Conservation (phyloP, 2,113 vertebrate species). For the Brachionichthys hirsutus region DNA sequence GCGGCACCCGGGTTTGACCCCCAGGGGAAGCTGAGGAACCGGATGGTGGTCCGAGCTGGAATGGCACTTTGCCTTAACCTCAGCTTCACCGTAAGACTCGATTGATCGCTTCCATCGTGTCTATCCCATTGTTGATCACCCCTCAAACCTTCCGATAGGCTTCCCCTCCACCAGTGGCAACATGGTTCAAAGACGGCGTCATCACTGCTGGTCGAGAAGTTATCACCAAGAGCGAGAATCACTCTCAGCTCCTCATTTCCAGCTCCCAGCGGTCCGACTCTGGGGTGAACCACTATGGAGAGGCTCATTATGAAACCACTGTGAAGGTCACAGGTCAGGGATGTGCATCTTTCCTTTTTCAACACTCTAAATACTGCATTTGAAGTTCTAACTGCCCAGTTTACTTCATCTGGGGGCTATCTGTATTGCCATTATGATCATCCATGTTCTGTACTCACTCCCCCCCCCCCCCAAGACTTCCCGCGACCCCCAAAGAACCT, state of each 20-base stretch:
- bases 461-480: conserved; percentile 62
- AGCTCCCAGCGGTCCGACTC: conserved; percentile 65
- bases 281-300: conserved; percentile 64
- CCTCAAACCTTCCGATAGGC: conserved; percentile 39
- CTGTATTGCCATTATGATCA: neutral
- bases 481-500: conserved; percentile 63
- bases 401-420: too few species aligned
- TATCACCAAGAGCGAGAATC: conserved; percentile 70
- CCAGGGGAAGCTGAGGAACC: conserved; percentile 72
- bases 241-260: conserved; percentile 72
- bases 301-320: conserved; percentile 55
- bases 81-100: conserved; percentile 65
- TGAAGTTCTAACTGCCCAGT: too few species aligned
- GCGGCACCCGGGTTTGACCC: conserved; percentile 69
- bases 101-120: neutral
- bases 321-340: conserved; percentile 63
- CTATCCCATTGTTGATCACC: neutral
- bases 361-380: too few species aligned
- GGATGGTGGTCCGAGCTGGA: conserved; percentile 71
- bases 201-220: conserved; percentile 57
- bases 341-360: too few species aligned
- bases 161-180: conserved; percentile 57
- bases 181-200: conserved; percentile 70
- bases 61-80: conserved; percentile 66
- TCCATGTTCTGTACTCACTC: neutral